phyloP scores from a whole-genome alignment of 2,888 invertebrate species.

The Drosophila nigricruria region DNA sequence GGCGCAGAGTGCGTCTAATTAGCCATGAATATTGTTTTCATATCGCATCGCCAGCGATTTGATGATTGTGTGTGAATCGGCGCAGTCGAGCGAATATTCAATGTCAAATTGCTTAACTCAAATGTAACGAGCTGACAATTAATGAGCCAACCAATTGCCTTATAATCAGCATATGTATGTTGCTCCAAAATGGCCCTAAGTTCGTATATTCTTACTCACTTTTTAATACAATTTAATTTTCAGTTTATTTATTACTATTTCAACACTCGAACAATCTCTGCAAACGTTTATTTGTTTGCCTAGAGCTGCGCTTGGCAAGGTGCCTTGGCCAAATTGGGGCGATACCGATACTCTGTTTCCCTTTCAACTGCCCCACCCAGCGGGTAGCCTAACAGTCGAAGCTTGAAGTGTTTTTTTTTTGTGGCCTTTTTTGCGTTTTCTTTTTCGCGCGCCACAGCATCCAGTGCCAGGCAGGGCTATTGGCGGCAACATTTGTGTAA shows the following conservation, averaged over 20 bases:
- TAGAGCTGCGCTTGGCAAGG: constrained; percentile 4
- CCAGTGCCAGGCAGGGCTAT: constrained; percentile 35
- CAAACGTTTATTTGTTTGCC: constrained; percentile 18
- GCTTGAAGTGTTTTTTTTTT: constrained; percentile 18
- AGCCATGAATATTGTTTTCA: constrained; percentile 46
- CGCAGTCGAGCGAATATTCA: constrained; percentile 36
- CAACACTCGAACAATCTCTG: constrained; percentile 4
- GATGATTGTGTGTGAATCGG: constrained; percentile 1
- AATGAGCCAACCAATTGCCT: constrained; percentile 1
- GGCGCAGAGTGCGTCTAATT: constrained; percentile 36
- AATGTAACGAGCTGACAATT: constrained; percentile 21
- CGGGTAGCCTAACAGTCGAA: constrained; percentile 18
- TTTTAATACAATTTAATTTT: background rate
- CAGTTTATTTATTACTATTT: background rate
- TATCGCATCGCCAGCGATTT: constrained; percentile 15
- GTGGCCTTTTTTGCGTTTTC: background rate
- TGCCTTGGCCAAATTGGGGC: constrained; percentile 35
- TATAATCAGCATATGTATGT: background rate
- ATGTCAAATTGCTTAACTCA: constrained; percentile 36
- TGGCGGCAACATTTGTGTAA: constrained; percentile 25
- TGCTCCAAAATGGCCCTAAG: background rate
- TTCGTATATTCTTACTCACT: constrained; percentile 1
- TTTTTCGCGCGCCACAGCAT: constrained; percentile 11
- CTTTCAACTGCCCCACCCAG: constrained; percentile 49
- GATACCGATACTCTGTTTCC: constrained; percentile 18